A percentile compares a stretch with the other conserved stretches of the same genome.
phyloP scores from a whole-genome alignment of 2,113 vertebrate species.

The Cettia cetti region DNA sequence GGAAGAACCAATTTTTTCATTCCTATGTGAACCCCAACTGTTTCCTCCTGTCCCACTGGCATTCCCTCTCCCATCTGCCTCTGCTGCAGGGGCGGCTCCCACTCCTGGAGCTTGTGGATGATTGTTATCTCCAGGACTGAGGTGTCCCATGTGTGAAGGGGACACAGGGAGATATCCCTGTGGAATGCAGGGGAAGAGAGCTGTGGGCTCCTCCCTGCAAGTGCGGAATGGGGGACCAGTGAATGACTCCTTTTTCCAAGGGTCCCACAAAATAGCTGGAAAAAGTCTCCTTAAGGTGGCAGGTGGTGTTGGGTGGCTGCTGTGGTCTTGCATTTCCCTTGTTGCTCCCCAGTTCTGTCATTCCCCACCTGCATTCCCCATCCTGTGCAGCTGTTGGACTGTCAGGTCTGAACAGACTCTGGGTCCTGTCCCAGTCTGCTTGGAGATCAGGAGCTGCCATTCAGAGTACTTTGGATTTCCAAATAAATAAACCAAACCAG shows the following conservation, averaged over 20 bases:
- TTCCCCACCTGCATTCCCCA: not conserved
- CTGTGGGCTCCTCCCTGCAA: not conserved
- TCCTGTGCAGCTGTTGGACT: not conserved
- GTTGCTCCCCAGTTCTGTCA: not conserved
- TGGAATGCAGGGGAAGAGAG: rapidly evolving
- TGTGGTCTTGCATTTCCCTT: not conserved
- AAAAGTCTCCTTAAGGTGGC: not conserved
- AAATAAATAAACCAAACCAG: not conserved
- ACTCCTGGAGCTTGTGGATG: not conserved
- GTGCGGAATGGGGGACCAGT: not conserved
- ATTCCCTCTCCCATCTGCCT: not conserved
- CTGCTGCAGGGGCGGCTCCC: not conserved
- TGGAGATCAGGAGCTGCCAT: not conserved
- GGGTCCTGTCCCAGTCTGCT: not conserved
- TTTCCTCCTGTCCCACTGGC: not conserved
- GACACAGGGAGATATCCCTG: not conserved
- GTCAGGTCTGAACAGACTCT: not conserved
- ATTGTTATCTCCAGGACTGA: not conserved
- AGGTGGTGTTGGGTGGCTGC: not conserved
- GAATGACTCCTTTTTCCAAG: not conserved
- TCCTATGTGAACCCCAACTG: not conserved
- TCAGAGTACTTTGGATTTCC: not conserved
- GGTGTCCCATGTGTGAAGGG: not conserved
- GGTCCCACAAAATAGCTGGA: not conserved
- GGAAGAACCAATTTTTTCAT: not conserved